Base-by-base conservation (phyloP, 2,888 invertebrate genomes). In the Syritta pipiens region DNA sequence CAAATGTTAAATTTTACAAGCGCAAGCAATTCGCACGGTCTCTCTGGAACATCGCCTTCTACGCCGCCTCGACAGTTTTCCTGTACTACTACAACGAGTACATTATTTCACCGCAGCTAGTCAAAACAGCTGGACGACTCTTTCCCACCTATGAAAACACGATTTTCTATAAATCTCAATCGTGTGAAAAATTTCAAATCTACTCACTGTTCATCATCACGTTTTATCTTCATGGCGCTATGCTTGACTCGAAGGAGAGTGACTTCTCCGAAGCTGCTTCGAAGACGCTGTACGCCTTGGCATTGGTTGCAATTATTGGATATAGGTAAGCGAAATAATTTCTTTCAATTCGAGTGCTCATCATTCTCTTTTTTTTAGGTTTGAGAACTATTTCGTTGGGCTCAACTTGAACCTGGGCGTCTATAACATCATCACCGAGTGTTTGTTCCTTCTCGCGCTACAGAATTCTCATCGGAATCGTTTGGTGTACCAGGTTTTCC, bases 341-440 rank as follows among this genome's bases (percentile, higher is more conserved):
- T 10, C 12, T 12, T 22, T 46, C 4, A 10, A 30, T 17, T 12
- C 1, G 4, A 19, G 7, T 35, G 9, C 3, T 4, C 4, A 42
- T 3, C 2, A 28, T 20, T 7, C 35, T 57, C 3, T 32, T 49
- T 42, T 30, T 83, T 83, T 1, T 57, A 89, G 89, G 74, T 89
- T 86, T 83, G 89, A 89, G 76, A 89, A 89, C 81, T 89, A 89
- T 81, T 89, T 89, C 51, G 86, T 89, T 30, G 86, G 87, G 32
- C 79, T 89, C 7, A 89, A 87, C 81, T 83, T 89, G n/a, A 87
- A 86, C 51, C 77, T 88, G 26, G 87, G 87, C 4, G 76, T 88
- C 19, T 89, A 88, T 65, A 86, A 86, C 77, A 86, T 89, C 12
- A 84, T 89, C 22, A 86, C 88, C 1, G 88, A 89, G 57, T 83